Conservation (phyloP, 1,140 invertebrate genomes). For the Drosophila takahashii region DNA sequence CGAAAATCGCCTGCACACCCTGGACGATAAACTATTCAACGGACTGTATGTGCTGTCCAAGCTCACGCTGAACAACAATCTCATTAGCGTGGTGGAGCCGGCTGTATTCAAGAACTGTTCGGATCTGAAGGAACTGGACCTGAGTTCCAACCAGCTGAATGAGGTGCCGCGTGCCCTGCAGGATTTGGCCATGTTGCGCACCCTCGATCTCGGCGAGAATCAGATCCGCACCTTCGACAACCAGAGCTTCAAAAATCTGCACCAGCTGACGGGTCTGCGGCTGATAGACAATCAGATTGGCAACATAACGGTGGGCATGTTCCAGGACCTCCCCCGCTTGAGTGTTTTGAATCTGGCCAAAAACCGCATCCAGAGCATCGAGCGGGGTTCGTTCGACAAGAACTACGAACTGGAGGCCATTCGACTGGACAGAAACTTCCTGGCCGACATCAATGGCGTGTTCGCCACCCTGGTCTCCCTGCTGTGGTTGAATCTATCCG, state of each 20-base stretch:
- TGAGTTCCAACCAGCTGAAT: constrained; percentile 93
- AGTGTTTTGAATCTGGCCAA: constrained; percentile 94
- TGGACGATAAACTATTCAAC: constrained; percentile 93
- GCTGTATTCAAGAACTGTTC: constrained; percentile 96
- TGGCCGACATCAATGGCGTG: constrained; percentile 94
- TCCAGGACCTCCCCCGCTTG: constrained; percentile 92
- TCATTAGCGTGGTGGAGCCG: constrained; percentile 91
- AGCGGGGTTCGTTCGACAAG: constrained; percentile 92
- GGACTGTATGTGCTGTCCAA: constrained; percentile 93
- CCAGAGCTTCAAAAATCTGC: constrained; percentile 92
- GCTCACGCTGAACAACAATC: constrained; percentile 93
- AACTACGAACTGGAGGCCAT: constrained; percentile 93
- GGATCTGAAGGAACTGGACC: constrained; percentile 94
- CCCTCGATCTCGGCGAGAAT: constrained; percentile 94
- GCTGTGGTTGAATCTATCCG: constrained; percentile 94
- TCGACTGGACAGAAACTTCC: constrained; percentile 93
- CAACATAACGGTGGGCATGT: constrained; percentile 93
- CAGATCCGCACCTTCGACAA: constrained; percentile 92
- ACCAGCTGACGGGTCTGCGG: constrained; percentile 93
- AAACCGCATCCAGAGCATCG: constrained; percentile 94
- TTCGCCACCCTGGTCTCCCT: constrained; percentile 92
- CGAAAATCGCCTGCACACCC: constrained; percentile 92
- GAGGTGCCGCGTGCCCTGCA: constrained; percentile 93
- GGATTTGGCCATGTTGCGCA: constrained; percentile 93
- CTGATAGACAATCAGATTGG: constrained; percentile 94